phyloP scores from a whole-genome alignment of 2,113 vertebrate species.

The Sceloporus undulatus region DNA sequence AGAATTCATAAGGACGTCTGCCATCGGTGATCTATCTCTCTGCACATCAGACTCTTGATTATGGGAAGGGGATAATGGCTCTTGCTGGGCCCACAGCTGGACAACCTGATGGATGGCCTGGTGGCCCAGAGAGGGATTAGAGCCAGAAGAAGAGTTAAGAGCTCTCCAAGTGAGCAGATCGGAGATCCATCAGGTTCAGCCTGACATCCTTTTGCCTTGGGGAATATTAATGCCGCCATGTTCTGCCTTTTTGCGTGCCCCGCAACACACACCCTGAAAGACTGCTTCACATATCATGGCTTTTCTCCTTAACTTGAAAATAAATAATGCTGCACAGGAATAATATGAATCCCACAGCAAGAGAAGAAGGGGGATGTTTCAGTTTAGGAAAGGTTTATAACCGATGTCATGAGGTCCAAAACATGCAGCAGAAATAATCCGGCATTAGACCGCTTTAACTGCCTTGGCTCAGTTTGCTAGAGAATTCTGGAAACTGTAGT shows the following conservation, averaged over 20 bases:
- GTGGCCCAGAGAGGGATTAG: neutral
- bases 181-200: neutral
- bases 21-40: neutral
- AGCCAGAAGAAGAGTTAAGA: neutral
- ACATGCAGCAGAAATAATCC: too few relatives aligned
- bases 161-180: neutral
- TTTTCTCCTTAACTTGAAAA: neutral
- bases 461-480: too few relatives aligned
- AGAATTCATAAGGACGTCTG: neutral
- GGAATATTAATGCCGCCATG: neutral
- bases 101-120: conserved; percentile 2
- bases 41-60: neutral
- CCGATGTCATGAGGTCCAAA: too few relatives aligned
- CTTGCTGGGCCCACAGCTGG: neutral
- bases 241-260: neutral
- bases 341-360: neutral
- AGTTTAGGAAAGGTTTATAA: too few relatives aligned
- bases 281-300: too few relatives aligned
- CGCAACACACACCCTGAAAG: neutral
- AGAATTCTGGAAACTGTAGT: too few relatives aligned
- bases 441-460: too few relatives aligned
- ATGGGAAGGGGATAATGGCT: neutral
- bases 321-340: neutral
- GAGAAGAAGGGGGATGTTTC: too few relatives aligned
- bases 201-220: neutral